Conservation (phyloP, 2,888 invertebrate species). For the Cheilosia soror region DNA sequence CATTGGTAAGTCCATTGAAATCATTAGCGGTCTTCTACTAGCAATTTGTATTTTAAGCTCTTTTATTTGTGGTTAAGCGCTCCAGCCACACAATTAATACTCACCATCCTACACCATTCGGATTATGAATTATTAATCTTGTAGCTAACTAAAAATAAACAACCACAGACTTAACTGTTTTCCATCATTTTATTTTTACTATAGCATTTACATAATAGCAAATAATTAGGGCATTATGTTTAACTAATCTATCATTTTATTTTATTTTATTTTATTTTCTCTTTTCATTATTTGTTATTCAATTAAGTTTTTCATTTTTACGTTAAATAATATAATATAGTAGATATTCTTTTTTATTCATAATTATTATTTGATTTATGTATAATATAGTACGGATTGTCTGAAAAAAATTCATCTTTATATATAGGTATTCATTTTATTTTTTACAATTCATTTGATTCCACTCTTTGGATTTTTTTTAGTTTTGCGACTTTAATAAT, state of each 20-base stretch:
- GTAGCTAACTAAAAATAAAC: conserved; percentile 1
- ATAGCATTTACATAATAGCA: conserved; percentile 76
- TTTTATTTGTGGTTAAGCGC: not conserved
- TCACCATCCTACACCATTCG: not conserved
- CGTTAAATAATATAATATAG: conserved; percentile 68
- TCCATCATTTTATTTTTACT: conserved; percentile 76
- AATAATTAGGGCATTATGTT: conserved; percentile 76
- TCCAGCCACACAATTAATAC: not conserved
- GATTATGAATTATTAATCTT: not conserved
- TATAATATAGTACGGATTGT: conserved; percentile 76
- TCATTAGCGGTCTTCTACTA: too few species aligned
- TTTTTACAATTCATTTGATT: conserved; percentile 66
- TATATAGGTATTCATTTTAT: conserved; percentile 52
- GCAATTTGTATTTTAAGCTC: too few species aligned
- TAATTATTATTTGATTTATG: conserved; percentile 73
- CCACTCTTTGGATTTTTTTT: conserved; percentile 77
- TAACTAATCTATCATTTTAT: conserved; percentile 68
- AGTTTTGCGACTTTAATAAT: conserved; percentile 77
- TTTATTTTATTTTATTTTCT: conserved; percentile 54
- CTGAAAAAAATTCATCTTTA: conserved; percentile 77
- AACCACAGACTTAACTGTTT: conserved; percentile 61
- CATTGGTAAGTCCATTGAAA: too few species aligned
- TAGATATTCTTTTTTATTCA: conserved; percentile 61
- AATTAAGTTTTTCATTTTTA: conserved; percentile 69
- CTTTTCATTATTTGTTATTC: conserved; percentile 43